Evolutionary conservation across 2,888 invertebrate genomes (phyloP).

Genomic region (Salpingus planirostris): DNA sequence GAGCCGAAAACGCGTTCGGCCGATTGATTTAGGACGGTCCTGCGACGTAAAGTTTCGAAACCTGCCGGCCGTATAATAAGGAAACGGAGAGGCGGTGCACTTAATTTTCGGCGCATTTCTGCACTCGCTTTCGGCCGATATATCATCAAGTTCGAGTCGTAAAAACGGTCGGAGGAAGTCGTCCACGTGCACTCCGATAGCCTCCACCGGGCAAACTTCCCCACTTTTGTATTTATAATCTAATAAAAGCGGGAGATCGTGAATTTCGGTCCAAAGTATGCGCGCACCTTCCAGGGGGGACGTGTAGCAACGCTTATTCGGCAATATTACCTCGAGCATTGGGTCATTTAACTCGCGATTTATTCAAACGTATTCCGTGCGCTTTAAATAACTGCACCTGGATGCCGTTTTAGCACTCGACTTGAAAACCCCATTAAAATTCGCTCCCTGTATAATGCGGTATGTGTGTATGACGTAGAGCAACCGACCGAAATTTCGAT

Average conservation of each 20-base stretch:
- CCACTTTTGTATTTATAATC: constrained; percentile 31
- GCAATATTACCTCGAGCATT: constrained; percentile 19
- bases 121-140: too few relatives aligned
- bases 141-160: constrained; percentile 22
- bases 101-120: too few relatives aligned
- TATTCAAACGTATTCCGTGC: constrained; percentile 21
- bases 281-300: constrained; percentile 11
- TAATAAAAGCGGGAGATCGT: constrained; percentile 32
- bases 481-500: too few relatives aligned
- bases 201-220: constrained; percentile 18
- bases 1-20: too few relatives aligned
- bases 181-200: constrained; percentile 21
- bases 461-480: too few relatives aligned
- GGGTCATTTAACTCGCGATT: constrained; percentile 23
- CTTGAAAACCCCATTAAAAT: too few relatives aligned
- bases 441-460: too few relatives aligned
- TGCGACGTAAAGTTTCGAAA: too few relatives aligned
- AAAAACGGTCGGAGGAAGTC: constrained; percentile 18
- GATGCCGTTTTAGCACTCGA: too few relatives aligned
- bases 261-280: constrained; percentile 16
- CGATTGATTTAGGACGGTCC: too few relatives aligned
- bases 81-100: too few relatives aligned
- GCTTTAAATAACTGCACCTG: constrained; percentile 17
- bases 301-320: constrained; percentile 20
- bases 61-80: too few relatives aligned